phyloP scores from a whole-genome alignment of 2,113 vertebrate species.

The Cavia aperea region DNA sequence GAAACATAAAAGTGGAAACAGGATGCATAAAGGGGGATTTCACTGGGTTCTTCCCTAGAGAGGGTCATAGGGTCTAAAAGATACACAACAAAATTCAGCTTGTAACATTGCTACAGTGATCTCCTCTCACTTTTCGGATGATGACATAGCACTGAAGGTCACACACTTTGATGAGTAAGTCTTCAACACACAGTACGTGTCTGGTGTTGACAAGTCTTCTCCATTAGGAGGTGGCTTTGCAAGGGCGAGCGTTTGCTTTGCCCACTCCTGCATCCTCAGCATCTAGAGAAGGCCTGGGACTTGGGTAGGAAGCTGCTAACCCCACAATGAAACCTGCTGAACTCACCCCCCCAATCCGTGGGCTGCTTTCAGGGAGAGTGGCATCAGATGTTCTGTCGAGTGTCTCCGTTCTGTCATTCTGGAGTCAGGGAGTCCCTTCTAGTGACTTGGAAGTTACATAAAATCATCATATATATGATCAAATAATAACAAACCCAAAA shows the following conservation, averaged over 20 bases:
- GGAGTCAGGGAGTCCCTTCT: not conserved
- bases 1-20: not conserved
- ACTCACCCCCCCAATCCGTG: not conserved
- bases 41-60: not conserved
- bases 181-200: not conserved
- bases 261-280: not conserved
- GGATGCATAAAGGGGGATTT: not conserved
- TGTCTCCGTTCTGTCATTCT: not conserved
- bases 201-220: not conserved
- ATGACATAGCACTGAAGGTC: not conserved
- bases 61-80: not conserved
- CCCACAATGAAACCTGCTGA: conserved; percentile 21
- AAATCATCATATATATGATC: not conserved
- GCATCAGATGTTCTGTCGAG: not conserved
- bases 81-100: not conserved
- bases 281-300: not conserved
- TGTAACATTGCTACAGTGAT: not conserved
- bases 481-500: conserved; percentile 11
- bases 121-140: not conserved
- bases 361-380: not conserved
- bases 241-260: not conserved
- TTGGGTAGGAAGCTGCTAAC: not conserved
- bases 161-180: not conserved
- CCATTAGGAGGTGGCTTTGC: not conserved
- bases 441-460: not conserved